Evolutionary conservation across 2,113 vertebrate species (phyloP), one percentile per base, ranked within the genome.

Genomic region (Grantiella picta): DNA sequence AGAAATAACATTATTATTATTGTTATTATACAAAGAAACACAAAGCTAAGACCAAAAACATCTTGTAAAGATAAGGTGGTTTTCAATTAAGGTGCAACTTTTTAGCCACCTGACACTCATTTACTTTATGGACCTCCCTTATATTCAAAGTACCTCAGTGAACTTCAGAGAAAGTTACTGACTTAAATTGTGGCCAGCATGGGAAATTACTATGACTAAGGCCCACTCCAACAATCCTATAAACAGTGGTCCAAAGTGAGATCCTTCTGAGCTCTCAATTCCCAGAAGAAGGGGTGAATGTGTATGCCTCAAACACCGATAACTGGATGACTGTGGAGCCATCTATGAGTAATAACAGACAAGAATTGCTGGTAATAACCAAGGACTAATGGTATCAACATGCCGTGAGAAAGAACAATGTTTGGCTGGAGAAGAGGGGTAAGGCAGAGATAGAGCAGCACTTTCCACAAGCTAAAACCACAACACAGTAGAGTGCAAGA

Each of bases 391-490:
- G 23, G 22, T 52, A 44, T 25, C 50, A 50, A 76, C 33, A 68
- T 27, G 33, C 27, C 22, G 35, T 17, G 38, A 36, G 27, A 52
- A 86, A 76, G 71, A 68, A 76, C 31, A 42, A 52, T 21, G 23
- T 52, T 86, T 66, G 1, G 4, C 19, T 52, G 27, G 17, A 36
- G 25, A 66, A 35, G 1, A 1, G 25, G 20, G 22, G 10, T 0
- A 25, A 42, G 11, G 21, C 53, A 68, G 31, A 66, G 61, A 44
- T 16, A 59, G 17, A 17, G 36, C 25, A 76, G 25, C 14, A 21
- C 13, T 60, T 52, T 44, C 31, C 15, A 42, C 12, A 14, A 86
- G 38, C 36, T 36, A 22, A 25, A 76, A 68, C 7, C 20, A 59
- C 14, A 59, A 27, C 27, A 52, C 9, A 22, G 21, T 21, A 42